Evolutionary conservation across 2,888 invertebrate genomes (phyloP), one percentile per base, ranked within the genome.

Genomic region (Thymelicus lineola): DNA sequence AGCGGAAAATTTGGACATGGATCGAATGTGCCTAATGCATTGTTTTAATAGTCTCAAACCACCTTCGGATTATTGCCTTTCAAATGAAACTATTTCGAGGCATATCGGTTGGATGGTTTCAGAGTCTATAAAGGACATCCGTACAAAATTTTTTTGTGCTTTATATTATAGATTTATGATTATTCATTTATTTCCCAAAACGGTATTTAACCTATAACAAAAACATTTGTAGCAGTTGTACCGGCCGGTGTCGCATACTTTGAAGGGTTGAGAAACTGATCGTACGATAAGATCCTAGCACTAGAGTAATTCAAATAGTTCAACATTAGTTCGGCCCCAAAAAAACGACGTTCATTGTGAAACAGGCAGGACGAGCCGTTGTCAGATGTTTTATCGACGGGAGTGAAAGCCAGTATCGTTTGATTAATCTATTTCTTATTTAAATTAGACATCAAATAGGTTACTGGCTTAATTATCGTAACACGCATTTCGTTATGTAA

Each of bases 241-340:
- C 83, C 53, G 20, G n/a, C 53, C 84, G 82, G 83, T 85, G 86
- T 87, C 85, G 88, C 86, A 86, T 86, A 87, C 82, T 86, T 86
- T 85, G 88, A 92, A 92, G 91, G 91, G 91, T 91, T 90, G 82
- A 86, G 85, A 87, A 86, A 88, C 83, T 82, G 90, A 93, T 91
- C 86, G 83, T 28, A 76, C 79, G 92, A 92, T 92, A 91, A 91
- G 87, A 86, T 84, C 79, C 79, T 79, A 79, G 82, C 84, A 83
- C 79, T 83, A 82, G 82, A 85, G 84, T 85, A 90, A 88, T 87
- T 90, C 88, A 88, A 90, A 92, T 90, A 87, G 87, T 90, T 90
- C 83, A 87, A 87, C 87, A 88, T 85, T 77, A 81, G 86, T 83
- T 81, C 69, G 83, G 81, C 83, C 81, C 88, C 89, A 89, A 88